A percentile compares a stretch with the other conserved stretches of the same genome.
Conservation (phyloP, 2,113 vertebrate species). For the Saimiri boliviensis region DNA sequence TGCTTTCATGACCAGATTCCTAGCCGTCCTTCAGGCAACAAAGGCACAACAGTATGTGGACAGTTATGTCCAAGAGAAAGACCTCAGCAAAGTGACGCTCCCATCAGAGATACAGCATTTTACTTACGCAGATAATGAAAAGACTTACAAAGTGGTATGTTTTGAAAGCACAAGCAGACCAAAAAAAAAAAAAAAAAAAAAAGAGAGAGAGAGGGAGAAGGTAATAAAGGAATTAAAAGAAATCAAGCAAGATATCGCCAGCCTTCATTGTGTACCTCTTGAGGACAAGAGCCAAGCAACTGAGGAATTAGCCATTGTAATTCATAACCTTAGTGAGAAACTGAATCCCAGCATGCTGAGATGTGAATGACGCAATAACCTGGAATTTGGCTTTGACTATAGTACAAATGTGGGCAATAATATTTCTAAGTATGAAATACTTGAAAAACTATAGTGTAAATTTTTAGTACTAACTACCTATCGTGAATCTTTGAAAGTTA, state of each 20-base stretch:
- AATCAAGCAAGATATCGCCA: slow-evolving; percentile 95
- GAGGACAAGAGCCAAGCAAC: slow-evolving; percentile 94
- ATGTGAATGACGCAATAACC: slow-evolving; percentile 82
- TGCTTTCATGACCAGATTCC: slow-evolving; percentile 90
- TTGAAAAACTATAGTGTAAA: slow-evolving; percentile 84
- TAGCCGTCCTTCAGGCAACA: slow-evolving; percentile 91
- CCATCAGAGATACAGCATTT: slow-evolving; percentile 93
- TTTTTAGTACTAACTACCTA: slow-evolving; percentile 82
- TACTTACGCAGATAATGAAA: slow-evolving; percentile 95
- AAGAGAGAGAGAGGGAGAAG: slow-evolving; percentile 77
- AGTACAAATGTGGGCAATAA: slow-evolving; percentile 90
- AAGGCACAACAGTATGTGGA: slow-evolving; percentile 94
- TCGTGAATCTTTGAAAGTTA: slow-evolving; percentile 82
- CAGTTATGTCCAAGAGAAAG: slow-evolving; percentile 86
- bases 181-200: slow-evolving; percentile 86
- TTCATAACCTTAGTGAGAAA: slow-evolving; percentile 92
- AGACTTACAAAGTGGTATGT: slow-evolving; percentile 94
- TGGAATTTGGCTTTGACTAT: slow-evolving; percentile 65
- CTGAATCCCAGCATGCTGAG: slow-evolving; percentile 84
- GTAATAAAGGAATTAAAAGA: slow-evolving; percentile 95
- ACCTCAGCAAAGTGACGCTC: slow-evolving; percentile 88
- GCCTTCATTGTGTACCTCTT: slow-evolving; percentile 92
- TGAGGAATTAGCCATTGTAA: slow-evolving; percentile 90
- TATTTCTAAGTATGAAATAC: slow-evolving; percentile 85
- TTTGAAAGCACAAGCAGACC: slow-evolving; percentile 94